Conservation (phyloP, 2,113 vertebrate genomes). For the Odontesthes bonariensis region DNA sequence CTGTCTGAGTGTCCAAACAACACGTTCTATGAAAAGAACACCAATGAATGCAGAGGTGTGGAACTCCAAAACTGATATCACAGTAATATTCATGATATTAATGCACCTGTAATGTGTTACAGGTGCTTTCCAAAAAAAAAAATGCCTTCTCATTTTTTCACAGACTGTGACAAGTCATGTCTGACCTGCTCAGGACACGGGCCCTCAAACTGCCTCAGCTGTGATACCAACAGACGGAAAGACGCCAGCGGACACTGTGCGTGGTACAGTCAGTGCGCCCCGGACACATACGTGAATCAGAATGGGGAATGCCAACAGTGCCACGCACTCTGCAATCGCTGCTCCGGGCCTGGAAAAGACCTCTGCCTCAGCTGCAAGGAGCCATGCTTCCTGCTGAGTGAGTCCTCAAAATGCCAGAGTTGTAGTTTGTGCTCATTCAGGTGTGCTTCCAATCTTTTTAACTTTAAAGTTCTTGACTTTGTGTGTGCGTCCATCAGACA, state of each 20-base stretch:
- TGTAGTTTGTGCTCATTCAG: background rate
- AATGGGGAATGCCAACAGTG: conserved; percentile 82
- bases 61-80: background rate
- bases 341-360: conserved; percentile 82
- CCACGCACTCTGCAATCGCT: conserved; percentile 84
- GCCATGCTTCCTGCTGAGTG: conserved; percentile 85
- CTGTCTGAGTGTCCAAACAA: conserved; percentile 81
- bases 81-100: background rate
- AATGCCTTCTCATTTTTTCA: background rate
- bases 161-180: conserved; percentile 89
- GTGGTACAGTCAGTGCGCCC: conserved; percentile 73
- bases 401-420: conserved; percentile 57
- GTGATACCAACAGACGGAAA: conserved; percentile 69
- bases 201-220: conserved; percentile 82
- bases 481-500: conserved; percentile 79
- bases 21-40: conserved; percentile 81
- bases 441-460: background rate
- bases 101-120: too few relatives aligned
- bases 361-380: conserved; percentile 85
- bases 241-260: conserved; percentile 78
- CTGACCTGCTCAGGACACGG: conserved; percentile 83
- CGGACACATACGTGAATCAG: conserved; percentile 77
- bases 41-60: conserved; percentile 86
- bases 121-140: too few relatives aligned
- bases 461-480: background rate